Evolutionary conservation across 2,797 vertebrate species (phyloP).

Genomic region (Philypnodon macrostomus): DNA sequence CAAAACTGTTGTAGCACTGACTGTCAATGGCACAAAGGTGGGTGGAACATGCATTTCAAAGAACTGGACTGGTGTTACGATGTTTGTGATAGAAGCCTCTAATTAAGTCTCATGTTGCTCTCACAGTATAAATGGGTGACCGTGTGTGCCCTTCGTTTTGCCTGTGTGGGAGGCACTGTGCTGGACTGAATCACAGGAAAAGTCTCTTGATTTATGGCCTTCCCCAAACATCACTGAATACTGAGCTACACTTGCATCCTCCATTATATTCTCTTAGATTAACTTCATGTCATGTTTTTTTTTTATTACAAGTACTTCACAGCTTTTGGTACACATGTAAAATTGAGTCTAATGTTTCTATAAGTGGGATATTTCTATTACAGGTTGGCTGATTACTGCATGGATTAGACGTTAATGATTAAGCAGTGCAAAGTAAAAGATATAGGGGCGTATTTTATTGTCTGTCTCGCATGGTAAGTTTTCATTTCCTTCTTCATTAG

Average conservation of each 20-base stretch:
- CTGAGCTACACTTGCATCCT: constrained; percentile 60
- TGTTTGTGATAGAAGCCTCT: constrained; percentile 49
- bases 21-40: background rate
- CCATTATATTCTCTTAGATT: constrained; percentile 59
- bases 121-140: constrained; percentile 60
- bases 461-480: constrained; percentile 55
- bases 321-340: too few species aligned
- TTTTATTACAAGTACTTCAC: constrained; percentile 48
- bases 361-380: constrained; percentile 52
- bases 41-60: background rate
- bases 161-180: constrained; percentile 67
- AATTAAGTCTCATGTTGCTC: constrained; percentile 67
- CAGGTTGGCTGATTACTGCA: constrained; percentile 56
- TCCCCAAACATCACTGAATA: constrained; percentile 65
- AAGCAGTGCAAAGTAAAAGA: constrained; percentile 44
- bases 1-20: too few species aligned
- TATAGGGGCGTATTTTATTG: constrained; percentile 46
- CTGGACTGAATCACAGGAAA: constrained; percentile 71
- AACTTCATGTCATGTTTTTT: constrained; percentile 56
- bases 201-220: constrained; percentile 77
- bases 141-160: constrained; percentile 62
- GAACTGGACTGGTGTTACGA: constrained; percentile 27
- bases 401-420: constrained; percentile 71
- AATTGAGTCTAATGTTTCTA: too few species aligned
- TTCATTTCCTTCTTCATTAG: constrained; percentile 58